Evolutionary conservation across 2,888 invertebrate species (phyloP), one percentile per base, ranked within the genome.

Genomic region (Tanytarsus gracilentus): DNA sequence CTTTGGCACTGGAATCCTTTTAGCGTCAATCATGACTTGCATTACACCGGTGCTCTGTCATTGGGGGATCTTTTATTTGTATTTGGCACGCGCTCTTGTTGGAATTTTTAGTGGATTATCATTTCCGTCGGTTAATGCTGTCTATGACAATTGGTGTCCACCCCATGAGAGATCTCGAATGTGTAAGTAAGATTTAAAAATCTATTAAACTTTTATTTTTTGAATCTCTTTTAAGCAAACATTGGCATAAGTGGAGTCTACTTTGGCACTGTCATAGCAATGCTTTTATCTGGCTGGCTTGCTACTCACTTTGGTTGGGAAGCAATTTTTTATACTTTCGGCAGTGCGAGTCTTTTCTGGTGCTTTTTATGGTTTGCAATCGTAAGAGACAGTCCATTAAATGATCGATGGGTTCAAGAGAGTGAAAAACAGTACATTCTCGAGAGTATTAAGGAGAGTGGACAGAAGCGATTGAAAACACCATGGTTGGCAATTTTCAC

Each of bases 171-270:
- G 89, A 51, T 86, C 88, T 6, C 78, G 86, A 1, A 76, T 90
- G 58, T 88, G 88, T n/a, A n/a, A n/a, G n/a, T n/a, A n/a, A 0
- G 87, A n/a, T n/a, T n/a, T n/a, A n/a, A n/a, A n/a, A n/a, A n/a
- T 40, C 2, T 18, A 88, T 88, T 0, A 87, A 89, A 0, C 79
- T 90, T 64, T 88, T 88, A 0, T 90, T 89, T 75, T 3, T 14
- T n/a, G 14, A 16, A 36, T 36, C 36, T 2, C 1, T n/a, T 14
- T n/a, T 14, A 7, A n/a, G 39, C 55, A 23, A 16, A 89, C 0
- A 79, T 90, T 64, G 88, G 88, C 0, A 90, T 89, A 75, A 88
- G 89, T 49, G 91, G 91, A 27, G 86, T 86, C 69, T 89, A 88
- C 72, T 84, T 86, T 0, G 91, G 91, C 18, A 90, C 90, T 0